These are phyloP conservation scores for Yponomeuta sedellus DNA, from an alignment of 2,888 invertebrate genomes.

Conservation along the genomic window DNA sequence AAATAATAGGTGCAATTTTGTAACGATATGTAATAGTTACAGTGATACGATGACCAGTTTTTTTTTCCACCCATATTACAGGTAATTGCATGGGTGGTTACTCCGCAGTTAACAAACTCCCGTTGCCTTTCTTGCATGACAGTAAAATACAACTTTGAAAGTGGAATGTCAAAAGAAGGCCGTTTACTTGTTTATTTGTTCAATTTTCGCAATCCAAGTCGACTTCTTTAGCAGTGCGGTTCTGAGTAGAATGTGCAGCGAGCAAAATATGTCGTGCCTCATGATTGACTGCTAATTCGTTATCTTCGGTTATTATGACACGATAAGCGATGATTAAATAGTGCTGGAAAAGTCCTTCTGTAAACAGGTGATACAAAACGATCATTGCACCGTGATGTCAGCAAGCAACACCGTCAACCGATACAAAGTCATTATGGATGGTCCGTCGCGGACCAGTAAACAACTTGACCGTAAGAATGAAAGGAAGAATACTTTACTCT, in stretches of 20 bases:
- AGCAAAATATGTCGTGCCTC: background rate
- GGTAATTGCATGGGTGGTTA: constrained; percentile 14
- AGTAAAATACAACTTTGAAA: background rate
- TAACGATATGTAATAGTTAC: constrained; percentile 17
- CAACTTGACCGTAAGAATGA: background rate
- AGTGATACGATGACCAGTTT: constrained; percentile 10
- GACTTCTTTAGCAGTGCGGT: background rate
- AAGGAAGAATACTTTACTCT: too few species aligned
- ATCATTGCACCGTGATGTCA: constrained; percentile 1
- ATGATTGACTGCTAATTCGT: background rate
- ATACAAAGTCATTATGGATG: background rate
- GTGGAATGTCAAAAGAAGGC: constrained; percentile 7
- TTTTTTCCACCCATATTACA: constrained; percentile 6
- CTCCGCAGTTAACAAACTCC: constrained; percentile 1
- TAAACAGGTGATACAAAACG: background rate
- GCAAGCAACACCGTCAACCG: background rate
- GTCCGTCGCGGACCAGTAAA: background rate
- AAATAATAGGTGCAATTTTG: constrained; percentile 15
- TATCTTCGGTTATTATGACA: background rate
- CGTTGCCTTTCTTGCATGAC: constrained; percentile 15
- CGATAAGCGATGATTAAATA: background rate
- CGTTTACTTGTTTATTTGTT: background rate
- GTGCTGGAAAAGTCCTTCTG: background rate
- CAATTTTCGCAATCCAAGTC: background rate
- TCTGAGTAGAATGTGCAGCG: background rate